phyloP scores from a whole-genome alignment of 2,113 vertebrate genomes.

The Ceyx margarethae region DNA sequence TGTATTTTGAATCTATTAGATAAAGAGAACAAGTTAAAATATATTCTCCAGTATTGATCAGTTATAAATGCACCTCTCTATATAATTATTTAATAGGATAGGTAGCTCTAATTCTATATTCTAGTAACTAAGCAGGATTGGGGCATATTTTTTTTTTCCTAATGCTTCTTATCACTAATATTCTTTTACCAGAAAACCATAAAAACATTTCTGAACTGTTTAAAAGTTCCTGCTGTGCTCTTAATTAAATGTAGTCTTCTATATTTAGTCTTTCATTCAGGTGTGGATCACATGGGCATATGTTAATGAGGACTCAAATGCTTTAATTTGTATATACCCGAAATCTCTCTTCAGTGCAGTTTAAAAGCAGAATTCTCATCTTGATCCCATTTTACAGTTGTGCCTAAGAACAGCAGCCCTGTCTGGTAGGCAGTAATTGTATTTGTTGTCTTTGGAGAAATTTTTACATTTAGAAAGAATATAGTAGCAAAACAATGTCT shows the following conservation, averaged over 20 bases:
- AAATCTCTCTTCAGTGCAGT: not conserved
- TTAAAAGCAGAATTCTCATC: not conserved
- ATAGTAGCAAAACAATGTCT: not conserved
- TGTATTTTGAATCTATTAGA: not conserved
- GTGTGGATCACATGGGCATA: not conserved
- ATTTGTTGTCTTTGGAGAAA: not conserved
- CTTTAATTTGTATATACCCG: not conserved
- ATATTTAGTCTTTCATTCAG: not conserved
- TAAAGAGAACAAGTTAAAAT: not conserved
- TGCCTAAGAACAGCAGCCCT: not conserved
- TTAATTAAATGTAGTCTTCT: conserved; percentile 6
- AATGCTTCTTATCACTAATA: not conserved
- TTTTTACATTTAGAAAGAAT: not conserved
- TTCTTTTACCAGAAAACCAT: not conserved
- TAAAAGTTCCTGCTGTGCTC: not conserved
- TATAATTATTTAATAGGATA: not conserved
- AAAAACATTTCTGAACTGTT: not conserved
- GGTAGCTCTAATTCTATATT: not conserved
- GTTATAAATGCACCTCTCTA: not conserved
- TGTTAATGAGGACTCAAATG: not conserved
- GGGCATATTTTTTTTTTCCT: not conserved
- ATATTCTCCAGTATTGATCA: not conserved
- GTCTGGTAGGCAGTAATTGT: not conserved
- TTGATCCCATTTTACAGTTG: not conserved
- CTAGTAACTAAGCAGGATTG: not conserved